These are phyloP conservation scores for Erpetoichthys calabaricus DNA, from an alignment of 2,797 vertebrate species.

Conservation along the genomic window DNA sequence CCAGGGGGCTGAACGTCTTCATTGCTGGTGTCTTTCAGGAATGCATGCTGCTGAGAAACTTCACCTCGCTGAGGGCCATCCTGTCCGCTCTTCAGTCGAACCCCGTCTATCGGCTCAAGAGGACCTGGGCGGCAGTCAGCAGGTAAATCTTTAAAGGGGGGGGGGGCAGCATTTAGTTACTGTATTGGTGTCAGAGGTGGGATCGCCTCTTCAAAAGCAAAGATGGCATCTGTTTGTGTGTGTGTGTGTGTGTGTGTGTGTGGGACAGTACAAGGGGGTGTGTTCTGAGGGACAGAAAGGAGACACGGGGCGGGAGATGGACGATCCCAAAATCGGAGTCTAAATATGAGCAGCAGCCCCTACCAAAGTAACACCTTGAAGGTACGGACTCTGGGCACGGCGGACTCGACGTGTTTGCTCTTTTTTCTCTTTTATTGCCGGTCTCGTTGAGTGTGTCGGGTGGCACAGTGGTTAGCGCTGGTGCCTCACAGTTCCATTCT, in stretches of 20 bases:
- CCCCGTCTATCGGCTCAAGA: constrained; percentile 63
- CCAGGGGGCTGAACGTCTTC: no score
- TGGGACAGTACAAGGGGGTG: neutral
- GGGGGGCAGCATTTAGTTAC: neutral
- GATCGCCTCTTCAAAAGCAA: neutral
- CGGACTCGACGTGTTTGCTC: no score
- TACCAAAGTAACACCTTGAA: no score
- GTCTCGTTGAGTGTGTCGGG: no score
- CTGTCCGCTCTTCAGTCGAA: constrained; percentile 13
- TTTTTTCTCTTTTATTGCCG: no score
- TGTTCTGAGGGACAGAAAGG: no score
- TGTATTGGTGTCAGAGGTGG: neutral
- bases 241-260: no score
- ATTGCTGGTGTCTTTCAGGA: constrained; percentile 38
- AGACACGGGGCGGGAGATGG: neutral
- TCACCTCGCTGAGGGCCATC: neutral
- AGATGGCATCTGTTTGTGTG: no score
- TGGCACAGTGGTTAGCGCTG: no score
- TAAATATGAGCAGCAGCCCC: no score
- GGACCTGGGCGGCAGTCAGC: constrained; percentile 52
- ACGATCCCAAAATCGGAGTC: neutral
- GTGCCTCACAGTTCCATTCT: no score
- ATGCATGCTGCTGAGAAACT: neutral
- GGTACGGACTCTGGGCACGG: no score
- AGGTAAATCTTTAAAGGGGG: constrained; percentile 20